Evolutionary conservation across 2,797 vertebrate genomes (phyloP), one percentile per base, ranked within the genome.

Genomic region (Artibeus lituratus): DNA sequence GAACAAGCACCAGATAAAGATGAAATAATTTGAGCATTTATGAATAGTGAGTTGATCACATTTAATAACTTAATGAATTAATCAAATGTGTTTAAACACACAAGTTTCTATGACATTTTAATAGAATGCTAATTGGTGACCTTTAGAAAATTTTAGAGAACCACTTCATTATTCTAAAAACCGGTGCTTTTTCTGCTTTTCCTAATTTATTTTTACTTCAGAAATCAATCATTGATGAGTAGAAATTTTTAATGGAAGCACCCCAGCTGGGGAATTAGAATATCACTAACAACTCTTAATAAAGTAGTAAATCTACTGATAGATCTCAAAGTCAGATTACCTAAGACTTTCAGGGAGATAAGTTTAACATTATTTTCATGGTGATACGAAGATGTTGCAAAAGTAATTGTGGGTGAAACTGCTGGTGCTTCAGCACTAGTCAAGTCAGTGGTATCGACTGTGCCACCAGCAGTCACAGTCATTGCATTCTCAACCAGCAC

Each of bases 141-240:
- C 51, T 85, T 85, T 72, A 82, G 39, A 82, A 44, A 81, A 53
- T 67, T 16, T 81, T 37, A 44, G 39, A 62, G 21, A 87, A 72
- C 51, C 14, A 91, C 24, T 44, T 91, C 39, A 21, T 95, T 90
- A 87, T 72, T 90, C 57, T 82, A 65, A 86, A 89, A 70, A 84
- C 49, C 47, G 24, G 16, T 44, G 44, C 32, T 39, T 91, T 82
- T 59, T 29, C 26, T 88, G 26, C 24, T 93, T 47, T 53, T 77
- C 35, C 21, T 72, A 5, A 24, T 15, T n/a, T 22, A 80, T 47
- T 32, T 73, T 3, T 65, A 32, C 49, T 49, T 44, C 39, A 83
- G 65, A 37, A 94, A 35, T 69, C 11, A 88, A 59, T 53, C 15
- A n/a, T 24, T 19, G 19, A 44, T 35, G 4, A 73, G 29, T 16